Percentiles rank a stretch among this genome's conserved stretches.
Conservation (phyloP, 2,113 vertebrate genomes). For the Dromiciops gliroides region DNA sequence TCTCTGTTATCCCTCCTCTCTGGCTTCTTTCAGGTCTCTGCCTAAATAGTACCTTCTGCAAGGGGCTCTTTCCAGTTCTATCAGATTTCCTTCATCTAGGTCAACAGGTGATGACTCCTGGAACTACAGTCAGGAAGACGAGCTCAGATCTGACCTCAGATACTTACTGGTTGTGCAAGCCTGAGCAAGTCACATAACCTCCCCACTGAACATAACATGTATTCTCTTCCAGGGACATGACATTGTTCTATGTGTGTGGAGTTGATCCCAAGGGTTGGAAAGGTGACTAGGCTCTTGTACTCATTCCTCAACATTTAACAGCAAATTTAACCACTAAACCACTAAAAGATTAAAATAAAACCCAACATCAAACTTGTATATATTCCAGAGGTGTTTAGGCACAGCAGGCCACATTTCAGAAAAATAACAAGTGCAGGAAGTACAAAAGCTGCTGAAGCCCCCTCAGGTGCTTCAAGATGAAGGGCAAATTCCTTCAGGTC, state of each 20-base stretch:
- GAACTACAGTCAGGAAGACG: background rate
- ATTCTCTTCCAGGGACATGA: background rate
- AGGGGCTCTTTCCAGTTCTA: background rate
- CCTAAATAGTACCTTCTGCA: background rate
- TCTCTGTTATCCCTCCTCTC: background rate
- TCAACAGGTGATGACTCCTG: background rate
- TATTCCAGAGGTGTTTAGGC: background rate
- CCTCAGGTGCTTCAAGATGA: too few relatives aligned
- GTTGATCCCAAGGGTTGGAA: background rate
- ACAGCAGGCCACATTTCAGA: too few relatives aligned
- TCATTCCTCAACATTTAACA: background rate
- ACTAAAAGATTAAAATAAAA: background rate
- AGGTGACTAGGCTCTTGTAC: background rate
- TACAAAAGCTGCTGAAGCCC: too few relatives aligned
- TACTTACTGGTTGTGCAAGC: background rate
- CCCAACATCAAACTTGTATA: background rate
- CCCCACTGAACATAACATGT: background rate
- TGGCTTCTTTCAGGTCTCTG: background rate
- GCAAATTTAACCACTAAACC: background rate
- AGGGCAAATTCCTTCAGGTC: background rate
- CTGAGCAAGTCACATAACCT: background rate
- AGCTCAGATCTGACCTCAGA: background rate
- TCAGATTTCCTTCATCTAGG: background rate
- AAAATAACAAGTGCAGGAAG: too few relatives aligned
- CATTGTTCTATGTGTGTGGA: background rate